phyloP scores from a whole-genome alignment of 2,113 vertebrate genomes.

The Tretioscincus oriximinensis region DNA sequence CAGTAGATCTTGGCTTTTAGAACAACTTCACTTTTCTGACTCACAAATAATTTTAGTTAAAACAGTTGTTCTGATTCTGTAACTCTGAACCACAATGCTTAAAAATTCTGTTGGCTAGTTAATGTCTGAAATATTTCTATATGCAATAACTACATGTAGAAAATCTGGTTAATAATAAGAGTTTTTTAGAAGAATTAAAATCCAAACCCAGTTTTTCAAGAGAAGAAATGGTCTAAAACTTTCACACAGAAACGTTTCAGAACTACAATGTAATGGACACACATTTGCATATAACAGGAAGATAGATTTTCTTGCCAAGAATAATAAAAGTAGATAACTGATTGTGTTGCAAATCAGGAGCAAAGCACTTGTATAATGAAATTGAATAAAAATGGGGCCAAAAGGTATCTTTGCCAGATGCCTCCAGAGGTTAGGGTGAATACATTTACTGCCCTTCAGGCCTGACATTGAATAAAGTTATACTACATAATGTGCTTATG shows the following conservation, averaged over 20 bases:
- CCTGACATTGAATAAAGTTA: slow-evolving; percentile 8
- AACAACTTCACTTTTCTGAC: neutral
- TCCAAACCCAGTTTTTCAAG: neutral
- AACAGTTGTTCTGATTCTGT: neutral
- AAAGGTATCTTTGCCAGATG: neutral
- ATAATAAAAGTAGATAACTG: neutral
- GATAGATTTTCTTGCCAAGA: neutral
- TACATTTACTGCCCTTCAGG: neutral
- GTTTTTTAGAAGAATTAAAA: too few relatives aligned
- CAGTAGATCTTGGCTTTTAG: neutral
- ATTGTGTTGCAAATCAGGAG: neutral
- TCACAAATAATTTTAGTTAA: neutral
- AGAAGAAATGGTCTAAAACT: neutral
- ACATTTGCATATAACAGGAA: neutral
- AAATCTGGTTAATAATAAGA: neutral
- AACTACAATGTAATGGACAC: neutral
- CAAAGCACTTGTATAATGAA: neutral
- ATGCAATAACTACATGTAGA: neutral
- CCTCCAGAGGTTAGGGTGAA: neutral
- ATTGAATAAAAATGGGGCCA: neutral
- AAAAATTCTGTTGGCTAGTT: neutral
- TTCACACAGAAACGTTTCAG: neutral
- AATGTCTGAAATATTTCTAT: neutral
- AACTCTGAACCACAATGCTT: neutral
- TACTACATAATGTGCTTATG: neutral